Evolutionary conservation across 2,797 vertebrate species (phyloP), one percentile per base, ranked within the genome.

Genomic region (Oceanodroma leucorhoa): DNA sequence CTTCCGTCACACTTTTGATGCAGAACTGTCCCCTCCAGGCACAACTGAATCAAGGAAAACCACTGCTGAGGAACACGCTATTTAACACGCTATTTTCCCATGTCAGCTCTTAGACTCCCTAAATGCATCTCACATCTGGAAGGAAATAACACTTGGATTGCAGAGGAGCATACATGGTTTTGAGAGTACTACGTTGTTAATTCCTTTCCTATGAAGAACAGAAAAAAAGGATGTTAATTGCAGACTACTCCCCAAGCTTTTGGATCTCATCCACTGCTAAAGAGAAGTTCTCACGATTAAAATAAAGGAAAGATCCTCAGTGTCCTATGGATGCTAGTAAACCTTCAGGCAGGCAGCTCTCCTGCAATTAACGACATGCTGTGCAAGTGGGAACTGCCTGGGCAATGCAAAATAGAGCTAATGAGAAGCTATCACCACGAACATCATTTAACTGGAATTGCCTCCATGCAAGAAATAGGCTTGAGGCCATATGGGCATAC

Each of bases 1-100:
- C 10, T 89, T 86, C 23, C 51, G 30, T 43, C 6, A 1, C 0
- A 3, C 45, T 93, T 89, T 89, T 2, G 3, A 41, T 61, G 50
- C 36, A 71, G n/a, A 96, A 75, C 11, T 51, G 65, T 78, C 57
- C 78, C 95, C 94, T 95, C 81, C 78, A 93, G 95, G 93, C 93
- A 96, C 53, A 87, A 91, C 16, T 40, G 83, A 90, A 90, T 80
- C 86, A 85, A 87, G 41, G 83, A 92, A 92, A 94, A 90, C 60
- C 55, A 61, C 78, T 85, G 60, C 65, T 65, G 78, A 93, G 83
- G 83, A 84, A 78, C 26, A 19, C 7, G 15, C 22, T 48, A 13
- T 80, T 83, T 92, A 84, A 78, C 26, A 19, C 7, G 15, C 22
- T 48, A 13, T 80, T 83, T 92, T 89, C 94, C 71, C 72, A 40